These are phyloP conservation scores for Chamaetylas fuelleborni DNA, from an alignment of 2,113 vertebrate species.

Conservation along the genomic window DNA sequence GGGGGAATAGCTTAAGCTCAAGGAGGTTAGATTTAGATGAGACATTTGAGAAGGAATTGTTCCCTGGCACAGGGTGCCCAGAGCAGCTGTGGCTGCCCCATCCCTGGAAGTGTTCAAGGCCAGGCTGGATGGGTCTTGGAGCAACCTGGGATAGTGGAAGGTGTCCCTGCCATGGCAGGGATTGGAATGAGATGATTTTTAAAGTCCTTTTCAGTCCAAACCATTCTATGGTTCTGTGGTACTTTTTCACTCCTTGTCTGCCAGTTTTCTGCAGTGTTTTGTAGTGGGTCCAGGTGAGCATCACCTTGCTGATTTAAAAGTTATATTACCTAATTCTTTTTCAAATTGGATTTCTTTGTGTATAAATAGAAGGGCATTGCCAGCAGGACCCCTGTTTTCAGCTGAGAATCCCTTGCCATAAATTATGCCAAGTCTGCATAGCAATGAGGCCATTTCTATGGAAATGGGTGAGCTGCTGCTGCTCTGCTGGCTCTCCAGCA, in stretches of 20 bases:
- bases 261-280: neutral
- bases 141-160: neutral
- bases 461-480: conserved; percentile 18
- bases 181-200: too few relatives aligned
- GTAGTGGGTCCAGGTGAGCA: neutral
- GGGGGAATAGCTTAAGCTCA: neutral
- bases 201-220: neutral
- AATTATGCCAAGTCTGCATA: conserved; percentile 26
- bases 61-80: rapidly evolving
- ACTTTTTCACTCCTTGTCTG: neutral
- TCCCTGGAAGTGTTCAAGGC: rapidly evolving
- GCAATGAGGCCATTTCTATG: conserved; percentile 49
- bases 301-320: neutral
- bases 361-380: neutral
- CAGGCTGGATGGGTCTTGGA: rapidly evolving
- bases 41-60: neutral
- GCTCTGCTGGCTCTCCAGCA: conserved; percentile 44
- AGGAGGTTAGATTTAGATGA: neutral
- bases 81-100: neutral
- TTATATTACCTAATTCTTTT: neutral
- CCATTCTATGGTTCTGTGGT: neutral
- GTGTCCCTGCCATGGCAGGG: neutral
- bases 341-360: neutral
- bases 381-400: conserved; percentile 34
- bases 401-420: neutral